These are phyloP conservation scores for Nycticebus coucang DNA, from an alignment of 2,113 vertebrate genomes.

Conservation along the genomic window DNA sequence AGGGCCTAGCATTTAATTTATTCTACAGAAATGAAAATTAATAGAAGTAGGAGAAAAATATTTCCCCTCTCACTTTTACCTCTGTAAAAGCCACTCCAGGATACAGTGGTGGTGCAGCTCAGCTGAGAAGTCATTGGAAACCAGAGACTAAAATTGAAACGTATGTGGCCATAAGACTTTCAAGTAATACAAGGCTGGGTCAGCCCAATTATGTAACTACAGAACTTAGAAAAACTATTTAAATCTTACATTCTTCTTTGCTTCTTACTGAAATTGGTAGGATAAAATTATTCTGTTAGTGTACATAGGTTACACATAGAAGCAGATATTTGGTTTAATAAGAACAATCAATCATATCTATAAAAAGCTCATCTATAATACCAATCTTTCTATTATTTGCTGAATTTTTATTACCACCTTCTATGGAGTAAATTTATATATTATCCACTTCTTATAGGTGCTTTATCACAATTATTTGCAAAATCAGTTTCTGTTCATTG, in stretches of 20 bases:
- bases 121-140: neutral
- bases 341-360: neutral
- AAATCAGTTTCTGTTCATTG: neutral
- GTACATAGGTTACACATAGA: neutral
- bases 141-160: neutral
- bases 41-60: neutral
- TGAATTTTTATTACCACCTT: neutral
- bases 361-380: neutral
- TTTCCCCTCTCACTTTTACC: neutral
- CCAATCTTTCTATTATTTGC: neutral
- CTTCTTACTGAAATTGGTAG: neutral
- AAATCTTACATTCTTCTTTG: neutral
- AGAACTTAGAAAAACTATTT: neutral
- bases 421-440: neutral
- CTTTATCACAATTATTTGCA: neutral
- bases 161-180: rapidly evolving
- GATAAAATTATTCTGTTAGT: neutral
- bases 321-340: neutral
- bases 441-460: neutral
- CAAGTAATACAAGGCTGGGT: neutral
- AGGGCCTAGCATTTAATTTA: neutral
- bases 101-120: rapidly evolving
- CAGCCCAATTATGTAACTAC: neutral
- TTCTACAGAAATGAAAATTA: neutral
- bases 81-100: neutral